Evolutionary conservation across 2,797 vertebrate species (phyloP).

Genomic region (Sebastes trivittatus): DNA sequence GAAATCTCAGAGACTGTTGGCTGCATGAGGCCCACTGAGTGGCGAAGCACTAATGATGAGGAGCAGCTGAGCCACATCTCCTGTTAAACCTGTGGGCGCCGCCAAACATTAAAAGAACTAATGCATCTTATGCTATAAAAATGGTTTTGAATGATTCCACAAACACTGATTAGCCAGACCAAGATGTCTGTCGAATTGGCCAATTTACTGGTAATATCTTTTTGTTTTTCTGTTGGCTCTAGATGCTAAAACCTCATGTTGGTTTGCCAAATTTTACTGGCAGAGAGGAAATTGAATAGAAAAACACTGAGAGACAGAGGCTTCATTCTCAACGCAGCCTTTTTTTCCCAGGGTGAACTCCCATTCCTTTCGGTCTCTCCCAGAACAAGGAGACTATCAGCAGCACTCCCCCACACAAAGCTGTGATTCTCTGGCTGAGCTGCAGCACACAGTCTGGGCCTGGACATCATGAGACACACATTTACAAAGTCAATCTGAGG

Average conservation of each 20-base stretch:
- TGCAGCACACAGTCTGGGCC: constrained; percentile 20
- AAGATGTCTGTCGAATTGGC: background rate
- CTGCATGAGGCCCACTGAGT: too few relatives aligned
- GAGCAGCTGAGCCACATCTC: background rate
- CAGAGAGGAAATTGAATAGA: background rate
- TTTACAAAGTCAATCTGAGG: too few relatives aligned
- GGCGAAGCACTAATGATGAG: too few relatives aligned
- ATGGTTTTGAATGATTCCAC: background rate
- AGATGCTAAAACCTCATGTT: background rate
- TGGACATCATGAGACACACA: constrained; percentile 53
- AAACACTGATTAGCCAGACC: background rate
- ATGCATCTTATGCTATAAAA: background rate
- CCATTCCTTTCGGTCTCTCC: background rate
- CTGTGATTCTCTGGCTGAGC: constrained; percentile 41
- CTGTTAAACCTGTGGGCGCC: too few relatives aligned
- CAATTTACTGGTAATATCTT: background rate
- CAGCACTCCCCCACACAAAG: constrained; percentile 46
- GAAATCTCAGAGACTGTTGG: too few relatives aligned
- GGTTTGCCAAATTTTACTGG: background rate
- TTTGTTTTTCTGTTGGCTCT: too few relatives aligned
- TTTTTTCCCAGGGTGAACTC: background rate
- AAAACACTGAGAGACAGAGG: background rate
- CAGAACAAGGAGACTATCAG: constrained; percentile 30
- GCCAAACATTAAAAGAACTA: too few relatives aligned
- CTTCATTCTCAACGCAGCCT: constrained; percentile 3